phyloP scores from a whole-genome alignment of 2,888 invertebrate genomes.

The Sclerodermus sp. region DNA sequence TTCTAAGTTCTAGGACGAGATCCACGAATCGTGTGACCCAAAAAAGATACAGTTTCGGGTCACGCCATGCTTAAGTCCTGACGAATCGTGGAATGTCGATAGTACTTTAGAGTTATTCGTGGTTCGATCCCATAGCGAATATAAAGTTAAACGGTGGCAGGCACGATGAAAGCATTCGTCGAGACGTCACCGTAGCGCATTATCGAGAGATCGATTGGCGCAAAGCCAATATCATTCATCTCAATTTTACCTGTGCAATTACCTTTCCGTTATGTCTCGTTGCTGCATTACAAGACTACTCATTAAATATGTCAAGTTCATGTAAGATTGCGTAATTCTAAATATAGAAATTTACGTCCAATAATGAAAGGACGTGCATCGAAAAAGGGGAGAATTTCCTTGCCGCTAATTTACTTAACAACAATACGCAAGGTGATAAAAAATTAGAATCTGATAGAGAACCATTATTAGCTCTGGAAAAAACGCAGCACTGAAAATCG shows the following conservation, averaged over 20 bases:
- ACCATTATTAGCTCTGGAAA: not conserved
- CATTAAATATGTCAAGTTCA: no score
- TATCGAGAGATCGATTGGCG: slow-evolving; percentile 46
- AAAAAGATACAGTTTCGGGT: slow-evolving; percentile 16
- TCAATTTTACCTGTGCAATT: slow-evolving; percentile 5
- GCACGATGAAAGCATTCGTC: slow-evolving; percentile 36
- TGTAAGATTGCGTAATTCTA: not conserved
- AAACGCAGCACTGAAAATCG: not conserved
- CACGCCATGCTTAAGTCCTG: slow-evolving; percentile 19
- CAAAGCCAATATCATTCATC: slow-evolving; percentile 39
- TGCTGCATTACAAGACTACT: no score
- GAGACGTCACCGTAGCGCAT: slow-evolving; percentile 41
- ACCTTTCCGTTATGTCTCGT: no score
- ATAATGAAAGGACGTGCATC: not conserved
- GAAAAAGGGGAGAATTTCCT: slow-evolving; percentile 2
- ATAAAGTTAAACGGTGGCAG: slow-evolving; percentile 43
- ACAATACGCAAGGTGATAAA: no score
- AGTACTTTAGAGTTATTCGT: slow-evolving; percentile 29
- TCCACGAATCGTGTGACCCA: not conserved
- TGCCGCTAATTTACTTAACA: no score
- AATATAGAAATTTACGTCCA: not conserved
- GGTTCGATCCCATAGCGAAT: slow-evolving; percentile 41
- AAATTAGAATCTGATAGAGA: no score
- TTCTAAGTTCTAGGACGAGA: not conserved
- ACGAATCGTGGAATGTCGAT: slow-evolving; percentile 23